Percentiles rank a stretch among this genome's conserved stretches.
Conservation (phyloP, 1,140 invertebrate genomes). For the Melipona quadrifasciata region DNA sequence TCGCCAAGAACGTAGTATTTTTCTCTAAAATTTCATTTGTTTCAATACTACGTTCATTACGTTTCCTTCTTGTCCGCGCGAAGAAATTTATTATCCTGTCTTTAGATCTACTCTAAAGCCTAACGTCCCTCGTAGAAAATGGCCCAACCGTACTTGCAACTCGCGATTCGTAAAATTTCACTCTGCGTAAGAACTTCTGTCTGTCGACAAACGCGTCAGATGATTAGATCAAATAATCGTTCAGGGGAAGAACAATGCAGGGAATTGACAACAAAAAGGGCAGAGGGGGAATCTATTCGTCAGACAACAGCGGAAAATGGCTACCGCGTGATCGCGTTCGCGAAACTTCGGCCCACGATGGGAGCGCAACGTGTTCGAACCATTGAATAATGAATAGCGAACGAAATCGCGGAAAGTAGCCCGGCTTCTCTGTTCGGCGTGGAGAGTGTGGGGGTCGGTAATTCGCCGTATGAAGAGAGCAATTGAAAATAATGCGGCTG, state of each 20-base stretch:
- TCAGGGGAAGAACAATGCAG: neutral
- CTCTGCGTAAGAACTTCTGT: too few species aligned
- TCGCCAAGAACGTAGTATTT: neutral
- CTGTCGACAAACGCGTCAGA: neutral
- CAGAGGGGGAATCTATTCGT: neutral
- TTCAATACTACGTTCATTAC: neutral
- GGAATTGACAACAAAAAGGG: neutral
- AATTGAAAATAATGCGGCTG: conserved; percentile 48
- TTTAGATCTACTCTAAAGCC: too few species aligned
- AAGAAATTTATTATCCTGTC: too few species aligned
- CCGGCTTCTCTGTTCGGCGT: neutral
- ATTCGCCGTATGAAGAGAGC: conserved; percentile 25
- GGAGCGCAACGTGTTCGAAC: neutral
- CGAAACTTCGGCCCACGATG: neutral
- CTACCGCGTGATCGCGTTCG: neutral
- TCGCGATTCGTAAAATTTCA: neutral
- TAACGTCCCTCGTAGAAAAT: too few species aligned
- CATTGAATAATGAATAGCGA: conserved; percentile 24
- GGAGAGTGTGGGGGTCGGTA: neutral
- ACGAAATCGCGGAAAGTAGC: conserved; percentile 16
- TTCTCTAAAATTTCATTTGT: neutral
- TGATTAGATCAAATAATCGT: neutral
- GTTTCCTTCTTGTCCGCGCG: neutral
- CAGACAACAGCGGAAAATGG: neutral
- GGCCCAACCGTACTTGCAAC: too few species aligned